Conservation (phyloP, 2,113 vertebrate species). For the Rallus limicola region DNA sequence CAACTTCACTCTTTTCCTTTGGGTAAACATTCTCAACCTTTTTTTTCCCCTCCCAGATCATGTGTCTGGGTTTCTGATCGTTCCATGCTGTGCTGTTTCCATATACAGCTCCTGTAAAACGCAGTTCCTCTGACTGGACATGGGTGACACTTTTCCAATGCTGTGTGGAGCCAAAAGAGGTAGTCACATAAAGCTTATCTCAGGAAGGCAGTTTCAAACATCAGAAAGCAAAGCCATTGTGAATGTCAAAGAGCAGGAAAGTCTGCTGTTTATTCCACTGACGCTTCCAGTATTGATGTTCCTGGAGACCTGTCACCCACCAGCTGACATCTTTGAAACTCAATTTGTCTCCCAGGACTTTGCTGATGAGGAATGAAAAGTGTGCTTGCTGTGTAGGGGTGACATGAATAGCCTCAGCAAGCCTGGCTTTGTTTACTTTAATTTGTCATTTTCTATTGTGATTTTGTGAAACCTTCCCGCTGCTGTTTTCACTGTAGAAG, state of each 20-base stretch:
- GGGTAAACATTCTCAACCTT: neutral
- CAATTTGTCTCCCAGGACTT: neutral
- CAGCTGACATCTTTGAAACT: neutral
- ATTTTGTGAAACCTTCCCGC: neutral
- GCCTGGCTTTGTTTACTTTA: slow-evolving; percentile 3
- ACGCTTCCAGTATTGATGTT: neutral
- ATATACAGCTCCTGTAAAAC: neutral
- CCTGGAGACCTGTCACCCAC: neutral
- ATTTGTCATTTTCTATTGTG: neutral
- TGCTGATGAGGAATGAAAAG: neutral
- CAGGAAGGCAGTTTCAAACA: neutral
- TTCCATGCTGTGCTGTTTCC: neutral
- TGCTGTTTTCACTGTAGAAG: neutral
- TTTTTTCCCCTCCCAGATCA: neutral
- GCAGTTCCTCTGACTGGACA: neutral
- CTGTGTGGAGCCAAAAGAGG: neutral
- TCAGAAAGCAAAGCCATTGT: neutral
- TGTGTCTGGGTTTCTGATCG: neutral
- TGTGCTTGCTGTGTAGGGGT: neutral
- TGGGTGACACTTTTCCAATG: neutral
- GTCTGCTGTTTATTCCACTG: neutral
- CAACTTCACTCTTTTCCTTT: neutral
- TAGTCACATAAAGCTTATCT: neutral
- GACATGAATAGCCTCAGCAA: neutral
- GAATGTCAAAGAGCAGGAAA: neutral